Evolutionary conservation across 2,113 vertebrate genomes (phyloP).

Genomic region (Lates calcarifer): DNA sequence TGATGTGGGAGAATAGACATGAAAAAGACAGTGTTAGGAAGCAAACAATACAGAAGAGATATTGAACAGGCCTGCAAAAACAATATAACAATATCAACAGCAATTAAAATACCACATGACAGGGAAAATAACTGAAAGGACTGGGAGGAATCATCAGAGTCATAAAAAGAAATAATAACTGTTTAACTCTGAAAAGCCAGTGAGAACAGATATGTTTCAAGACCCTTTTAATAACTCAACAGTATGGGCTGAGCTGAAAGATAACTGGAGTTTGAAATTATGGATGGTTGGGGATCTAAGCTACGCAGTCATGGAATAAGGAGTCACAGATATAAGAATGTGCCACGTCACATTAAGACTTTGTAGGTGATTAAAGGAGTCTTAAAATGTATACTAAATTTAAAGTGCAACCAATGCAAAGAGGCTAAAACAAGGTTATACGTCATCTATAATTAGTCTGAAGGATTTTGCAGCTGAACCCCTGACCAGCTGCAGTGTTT

Average conservation of each 20-base stretch:
- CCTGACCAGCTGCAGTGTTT: neutral
- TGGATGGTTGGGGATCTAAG: constrained; percentile 20
- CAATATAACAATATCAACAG: neutral
- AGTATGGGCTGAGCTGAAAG: constrained; percentile 19
- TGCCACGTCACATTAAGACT: constrained; percentile 49
- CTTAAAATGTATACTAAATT: constrained; percentile 40
- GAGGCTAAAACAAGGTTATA: constrained; percentile 19
- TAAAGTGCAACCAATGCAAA: constrained; percentile 21
- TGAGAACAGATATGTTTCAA: constrained; percentile 16
- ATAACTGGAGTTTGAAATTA: constrained; percentile 47
- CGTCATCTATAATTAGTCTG: constrained; percentile 26
- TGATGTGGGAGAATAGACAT: neutral
- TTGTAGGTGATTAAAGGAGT: constrained; percentile 44
- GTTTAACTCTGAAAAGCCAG: constrained; percentile 15
- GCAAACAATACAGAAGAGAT: neutral
- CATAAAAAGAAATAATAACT: constrained; percentile 6
- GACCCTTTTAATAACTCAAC: constrained; percentile 3
- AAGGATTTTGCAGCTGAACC: constrained; percentile 3
- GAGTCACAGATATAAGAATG: constrained; percentile 18
- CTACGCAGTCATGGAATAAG: constrained; percentile 14
- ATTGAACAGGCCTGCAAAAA: neutral
- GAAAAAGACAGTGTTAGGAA: neutral
- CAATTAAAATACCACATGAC: constrained; percentile 3
- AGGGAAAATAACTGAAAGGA: constrained; percentile 4
- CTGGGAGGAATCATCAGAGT: neutral